Conservation (phyloP, 2,113 vertebrate species). For the Pseudorhombus dupliciocellatus region DNA sequence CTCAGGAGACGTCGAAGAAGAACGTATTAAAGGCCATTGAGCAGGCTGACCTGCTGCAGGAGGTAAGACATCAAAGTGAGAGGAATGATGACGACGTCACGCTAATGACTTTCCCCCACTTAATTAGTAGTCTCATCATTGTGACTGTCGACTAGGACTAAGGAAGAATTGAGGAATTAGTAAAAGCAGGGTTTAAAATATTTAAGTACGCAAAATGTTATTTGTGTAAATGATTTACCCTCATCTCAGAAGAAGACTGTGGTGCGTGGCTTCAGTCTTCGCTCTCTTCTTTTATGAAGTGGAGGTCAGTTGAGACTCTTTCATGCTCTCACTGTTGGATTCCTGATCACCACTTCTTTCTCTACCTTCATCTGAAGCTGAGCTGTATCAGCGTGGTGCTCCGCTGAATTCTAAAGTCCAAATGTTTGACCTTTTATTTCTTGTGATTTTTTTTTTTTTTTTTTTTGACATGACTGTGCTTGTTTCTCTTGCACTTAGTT, state of each 20-base stretch:
- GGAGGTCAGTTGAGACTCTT: neutral
- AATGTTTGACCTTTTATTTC: constrained; percentile 17
- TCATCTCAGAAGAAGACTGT: neutral
- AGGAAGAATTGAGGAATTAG: neutral
- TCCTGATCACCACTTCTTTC: neutral
- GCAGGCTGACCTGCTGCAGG: constrained; percentile 95
- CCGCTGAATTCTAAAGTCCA: neutral
- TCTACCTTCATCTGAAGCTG: neutral
- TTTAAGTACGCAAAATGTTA: no score
- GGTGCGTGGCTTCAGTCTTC: neutral
- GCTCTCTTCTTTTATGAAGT: neutral
- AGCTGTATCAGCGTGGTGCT: neutral
- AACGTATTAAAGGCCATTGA: constrained; percentile 87
- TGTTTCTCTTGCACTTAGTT: constrained; percentile 15
- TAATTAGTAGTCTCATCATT: neutral
- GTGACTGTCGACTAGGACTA: neutral
- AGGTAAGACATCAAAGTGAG: constrained; percentile 83
- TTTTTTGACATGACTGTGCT: neutral
- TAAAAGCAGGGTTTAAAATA: neutral
- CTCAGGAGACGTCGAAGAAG: constrained; percentile 99
- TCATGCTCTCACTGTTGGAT: neutral
- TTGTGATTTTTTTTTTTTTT: constrained; percentile 21
- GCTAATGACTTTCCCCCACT: neutral
- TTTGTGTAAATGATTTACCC: neutral
- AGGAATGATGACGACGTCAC: neutral